These are phyloP conservation scores for Sinocyclocheilus grahami DNA, from an alignment of 2,113 vertebrate species.

Conservation along the genomic window DNA sequence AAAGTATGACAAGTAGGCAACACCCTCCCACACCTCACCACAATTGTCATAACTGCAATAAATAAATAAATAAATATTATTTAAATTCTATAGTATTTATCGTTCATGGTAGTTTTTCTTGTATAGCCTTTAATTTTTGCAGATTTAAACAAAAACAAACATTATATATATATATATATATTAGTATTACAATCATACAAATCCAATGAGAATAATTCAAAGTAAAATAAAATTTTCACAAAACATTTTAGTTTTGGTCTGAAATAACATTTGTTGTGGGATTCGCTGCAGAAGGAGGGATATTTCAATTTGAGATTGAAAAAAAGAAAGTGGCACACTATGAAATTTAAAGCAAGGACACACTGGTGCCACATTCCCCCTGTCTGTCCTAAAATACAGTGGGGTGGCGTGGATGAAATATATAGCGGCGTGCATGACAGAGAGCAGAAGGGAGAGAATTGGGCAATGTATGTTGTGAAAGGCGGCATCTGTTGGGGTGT, in stretches of 20 bases:
- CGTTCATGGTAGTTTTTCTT: too few species aligned
- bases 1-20: not conserved
- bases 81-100: too few species aligned
- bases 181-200: too few species aligned
- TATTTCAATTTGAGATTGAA: not conserved
- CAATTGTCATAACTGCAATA: not conserved
- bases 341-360: not conserved
- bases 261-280: too few species aligned
- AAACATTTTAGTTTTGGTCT: too few species aligned
- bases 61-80: not conserved
- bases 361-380: slow-evolving; percentile 8
- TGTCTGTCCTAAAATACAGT: slow-evolving; percentile 13
- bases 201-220: too few species aligned
- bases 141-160: too few species aligned
- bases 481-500: slow-evolving; percentile 39
- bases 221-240: too few species aligned
- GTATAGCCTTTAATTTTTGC: too few species aligned
- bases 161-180: too few species aligned
- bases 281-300: too few species aligned
- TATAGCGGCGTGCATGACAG: not conserved
- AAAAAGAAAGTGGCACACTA: not conserved
- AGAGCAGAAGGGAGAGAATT: slow-evolving; percentile 9
- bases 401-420: not conserved
- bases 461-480: not conserved
- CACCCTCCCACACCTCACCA: not conserved